Base-by-base conservation (phyloP, 1,140 invertebrate genomes). In the Conus betulinus region DNA sequence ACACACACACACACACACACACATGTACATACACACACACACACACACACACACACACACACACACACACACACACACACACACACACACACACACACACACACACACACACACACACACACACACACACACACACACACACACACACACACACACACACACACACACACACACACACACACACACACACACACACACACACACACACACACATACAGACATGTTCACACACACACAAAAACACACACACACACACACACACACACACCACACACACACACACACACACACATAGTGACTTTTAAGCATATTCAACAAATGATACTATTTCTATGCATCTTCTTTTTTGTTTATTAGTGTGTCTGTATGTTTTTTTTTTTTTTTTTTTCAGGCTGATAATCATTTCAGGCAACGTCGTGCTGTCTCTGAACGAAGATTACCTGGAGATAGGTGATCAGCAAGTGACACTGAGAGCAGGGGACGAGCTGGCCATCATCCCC, bases 401-500 rank as follows among this genome's bases (percentile, higher is more conserved):
- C n/a, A 97, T 98, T 67, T 95, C 96, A 91, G 95, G 97, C 57
- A 97, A 96, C 92, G 95, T 98, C 67, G 96, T 98, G 55, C 92
- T 99, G 88, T 97, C 98, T 5, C 94, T 98, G 55, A 98, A 99
- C 95, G 97, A 98, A 94, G 96, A 97, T 91, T 98, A 98, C 91
- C 96, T 96, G 90, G 95, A 91, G 27, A 74, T 92, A 57, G 90
- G 91, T 55, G 89, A 97, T 2, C 96, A 97, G 89, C 94, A 89
- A 52, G 76, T 98, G 63, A 90, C 94, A 10, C 93, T 98, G 17
- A 95, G 96, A 60, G 95, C 96, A 20, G 96, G 96, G 79, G 97
- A 98, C 95, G 97, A 97, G 95, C 96, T 98, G 90, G 98, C 98
- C 91, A 96, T 98, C 8, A 98, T 98, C 92, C 98, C 98, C 87